Conservation (phyloP, 2,888 invertebrate genomes). For the Tridacna gigas region DNA sequence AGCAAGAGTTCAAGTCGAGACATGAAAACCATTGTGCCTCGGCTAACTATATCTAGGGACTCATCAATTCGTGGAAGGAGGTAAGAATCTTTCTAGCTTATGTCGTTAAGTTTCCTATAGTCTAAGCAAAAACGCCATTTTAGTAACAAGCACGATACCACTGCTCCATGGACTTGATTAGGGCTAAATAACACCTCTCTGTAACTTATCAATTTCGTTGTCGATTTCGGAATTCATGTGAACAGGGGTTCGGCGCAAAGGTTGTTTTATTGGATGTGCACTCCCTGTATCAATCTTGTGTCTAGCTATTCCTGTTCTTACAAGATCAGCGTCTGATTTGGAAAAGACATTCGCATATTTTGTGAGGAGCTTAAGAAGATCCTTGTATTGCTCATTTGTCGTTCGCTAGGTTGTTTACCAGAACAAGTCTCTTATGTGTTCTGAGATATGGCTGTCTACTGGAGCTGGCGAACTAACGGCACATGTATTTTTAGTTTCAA, state of each 20-base stretch:
- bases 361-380: background rate
- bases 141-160: constrained; percentile 36
- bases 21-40: constrained; percentile 13
- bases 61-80: constrained; percentile 33
- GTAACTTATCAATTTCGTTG: constrained; percentile 36
- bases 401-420: background rate
- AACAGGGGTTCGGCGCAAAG: constrained; percentile 14
- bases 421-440: constrained; percentile 11
- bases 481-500: no score
- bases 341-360: constrained; percentile 20
- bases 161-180: constrained; percentile 26
- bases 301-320: background rate
- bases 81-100: constrained; percentile 30
- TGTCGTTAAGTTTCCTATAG: constrained; percentile 37
- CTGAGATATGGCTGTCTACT: background rate
- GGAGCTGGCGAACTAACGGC: background rate
- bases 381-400: background rate
- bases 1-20: constrained; percentile 59
- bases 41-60: no score
- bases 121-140: constrained; percentile 33
- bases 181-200: constrained; percentile 22
- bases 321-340: no score
- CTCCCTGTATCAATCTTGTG: constrained; percentile 27
- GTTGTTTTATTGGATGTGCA: constrained; percentile 11
- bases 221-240: constrained; percentile 23